Evolutionary conservation across 2,888 invertebrate species (phyloP).

Genomic region (Xestia c-nigrum): DNA sequence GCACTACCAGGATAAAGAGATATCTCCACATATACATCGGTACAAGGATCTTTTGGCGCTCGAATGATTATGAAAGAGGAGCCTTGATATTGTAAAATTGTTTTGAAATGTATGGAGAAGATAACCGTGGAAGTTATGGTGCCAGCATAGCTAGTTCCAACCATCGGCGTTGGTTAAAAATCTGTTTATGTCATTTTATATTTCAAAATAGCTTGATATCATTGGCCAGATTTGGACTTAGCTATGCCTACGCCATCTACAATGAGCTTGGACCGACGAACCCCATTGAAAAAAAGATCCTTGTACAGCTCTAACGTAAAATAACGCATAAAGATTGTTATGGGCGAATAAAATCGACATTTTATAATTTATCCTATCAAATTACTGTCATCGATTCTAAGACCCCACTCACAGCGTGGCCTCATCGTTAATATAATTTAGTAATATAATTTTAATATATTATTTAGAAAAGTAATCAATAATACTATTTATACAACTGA

Average conservation of each 20-base stretch:
- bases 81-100: background rate
- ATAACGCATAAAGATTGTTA: background rate
- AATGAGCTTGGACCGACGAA: background rate
- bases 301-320: background rate
- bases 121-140: background rate
- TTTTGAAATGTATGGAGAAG: background rate
- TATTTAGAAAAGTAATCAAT: constrained; percentile 38
- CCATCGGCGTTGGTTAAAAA: background rate
- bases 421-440: constrained; percentile 43
- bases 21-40: background rate
- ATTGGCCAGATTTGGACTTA: background rate
- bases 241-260: background rate
- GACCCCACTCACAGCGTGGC: constrained; percentile 51
- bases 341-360: background rate
- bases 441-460: constrained; percentile 44
- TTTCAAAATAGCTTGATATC: background rate
- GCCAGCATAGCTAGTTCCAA: background rate
- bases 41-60: background rate
- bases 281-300: background rate
- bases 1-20: background rate
- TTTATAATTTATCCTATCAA: constrained; percentile 24
- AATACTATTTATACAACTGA: constrained; percentile 5
- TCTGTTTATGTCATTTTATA: background rate
- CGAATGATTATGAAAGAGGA: background rate
- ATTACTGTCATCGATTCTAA: constrained; percentile 30